A percentile compares a stretch with the other conserved stretches of the same genome.
Conservation (phyloP, 1,140 invertebrate species). For the Lerema accius region DNA sequence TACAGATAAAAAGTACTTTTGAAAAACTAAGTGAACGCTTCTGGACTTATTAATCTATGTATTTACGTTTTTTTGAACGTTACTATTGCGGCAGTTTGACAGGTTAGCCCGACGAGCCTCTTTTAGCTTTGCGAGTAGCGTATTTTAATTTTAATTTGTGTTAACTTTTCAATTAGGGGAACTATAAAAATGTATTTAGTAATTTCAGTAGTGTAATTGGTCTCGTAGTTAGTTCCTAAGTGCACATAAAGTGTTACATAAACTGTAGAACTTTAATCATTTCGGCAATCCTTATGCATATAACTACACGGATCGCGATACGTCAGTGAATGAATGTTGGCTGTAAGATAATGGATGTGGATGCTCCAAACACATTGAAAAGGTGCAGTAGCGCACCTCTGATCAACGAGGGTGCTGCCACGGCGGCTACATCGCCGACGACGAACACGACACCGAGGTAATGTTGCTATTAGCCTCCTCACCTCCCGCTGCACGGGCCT, state of each 20-base stretch:
- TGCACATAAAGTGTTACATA: slow-evolving; percentile 79
- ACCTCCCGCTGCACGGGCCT: slow-evolving; percentile 57
- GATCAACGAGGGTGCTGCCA: slow-evolving; percentile 79
- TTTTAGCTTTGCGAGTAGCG: slow-evolving; percentile 72
- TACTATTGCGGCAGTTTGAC: slow-evolving; percentile 71
- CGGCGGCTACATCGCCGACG: slow-evolving; percentile 72
- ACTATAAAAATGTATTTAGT: slow-evolving; percentile 62
- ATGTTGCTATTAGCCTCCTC: slow-evolving; percentile 51
- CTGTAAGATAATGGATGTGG: slow-evolving; percentile 82
- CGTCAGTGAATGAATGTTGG: slow-evolving; percentile 79
- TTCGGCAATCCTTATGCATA: slow-evolving; percentile 73
- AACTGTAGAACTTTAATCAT: slow-evolving; percentile 65
- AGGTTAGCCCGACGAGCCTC: slow-evolving; percentile 71
- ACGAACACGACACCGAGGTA: slow-evolving; percentile 78
- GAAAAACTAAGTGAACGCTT: not conserved
- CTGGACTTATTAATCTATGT: not conserved
- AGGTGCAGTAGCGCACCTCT: slow-evolving; percentile 81
- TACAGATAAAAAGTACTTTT: too few species aligned
- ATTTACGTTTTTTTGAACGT: slow-evolving; percentile 47
- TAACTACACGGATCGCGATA: slow-evolving; percentile 65
- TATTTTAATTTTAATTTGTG: slow-evolving; percentile 73
- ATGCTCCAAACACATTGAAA: slow-evolving; percentile 81
- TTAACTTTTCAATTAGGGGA: slow-evolving; percentile 63
- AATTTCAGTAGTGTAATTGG: slow-evolving; percentile 53
- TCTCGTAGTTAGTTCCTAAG: slow-evolving; percentile 55